A percentile compares a stretch with the other conserved stretches of the same genome.
phyloP scores from a whole-genome alignment of 35 echinoderm and acorn worm species.

The Lytechinus variegatus region DNA sequence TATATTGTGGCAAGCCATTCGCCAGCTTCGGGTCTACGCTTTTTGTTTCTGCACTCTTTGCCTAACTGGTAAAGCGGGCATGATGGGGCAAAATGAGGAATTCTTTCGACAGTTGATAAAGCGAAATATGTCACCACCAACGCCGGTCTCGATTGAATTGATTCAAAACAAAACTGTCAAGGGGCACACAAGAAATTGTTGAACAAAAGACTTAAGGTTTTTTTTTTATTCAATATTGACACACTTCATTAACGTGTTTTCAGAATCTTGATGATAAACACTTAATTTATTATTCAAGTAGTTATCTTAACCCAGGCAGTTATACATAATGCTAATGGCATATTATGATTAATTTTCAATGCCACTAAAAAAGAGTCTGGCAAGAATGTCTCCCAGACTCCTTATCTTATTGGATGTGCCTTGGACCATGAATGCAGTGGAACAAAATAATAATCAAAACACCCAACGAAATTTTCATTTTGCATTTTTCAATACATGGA shows the following conservation, averaged over 20 bases:
- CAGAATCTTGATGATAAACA: background rate
- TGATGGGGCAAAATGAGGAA: background rate
- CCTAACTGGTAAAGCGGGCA: background rate
- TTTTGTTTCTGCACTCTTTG: constrained; percentile 40
- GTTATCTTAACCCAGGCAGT: background rate
- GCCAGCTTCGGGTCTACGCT: background rate
- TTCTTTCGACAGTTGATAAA: background rate
- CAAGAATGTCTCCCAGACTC: background rate
- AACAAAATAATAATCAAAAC: background rate
- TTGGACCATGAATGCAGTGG: background rate
- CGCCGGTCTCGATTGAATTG: background rate
- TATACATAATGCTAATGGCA: background rate
- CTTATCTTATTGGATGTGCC: background rate
- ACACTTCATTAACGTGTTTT: background rate
- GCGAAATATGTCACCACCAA: background rate
- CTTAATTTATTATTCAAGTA: background rate
- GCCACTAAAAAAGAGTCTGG: background rate
- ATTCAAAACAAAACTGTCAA: background rate
- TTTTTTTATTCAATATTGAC: background rate
- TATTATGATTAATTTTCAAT: background rate
- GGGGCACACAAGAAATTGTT: background rate
- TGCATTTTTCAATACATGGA: too few species aligned
- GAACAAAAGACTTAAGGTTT: background rate
- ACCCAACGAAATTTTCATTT: too few species aligned
- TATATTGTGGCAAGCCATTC: background rate